A percentile compares a stretch with the other conserved stretches of the same genome.
These are phyloP conservation scores for Istiophorus platypterus DNA, from an alignment of 2,113 vertebrate species.

Conservation along the genomic window DNA sequence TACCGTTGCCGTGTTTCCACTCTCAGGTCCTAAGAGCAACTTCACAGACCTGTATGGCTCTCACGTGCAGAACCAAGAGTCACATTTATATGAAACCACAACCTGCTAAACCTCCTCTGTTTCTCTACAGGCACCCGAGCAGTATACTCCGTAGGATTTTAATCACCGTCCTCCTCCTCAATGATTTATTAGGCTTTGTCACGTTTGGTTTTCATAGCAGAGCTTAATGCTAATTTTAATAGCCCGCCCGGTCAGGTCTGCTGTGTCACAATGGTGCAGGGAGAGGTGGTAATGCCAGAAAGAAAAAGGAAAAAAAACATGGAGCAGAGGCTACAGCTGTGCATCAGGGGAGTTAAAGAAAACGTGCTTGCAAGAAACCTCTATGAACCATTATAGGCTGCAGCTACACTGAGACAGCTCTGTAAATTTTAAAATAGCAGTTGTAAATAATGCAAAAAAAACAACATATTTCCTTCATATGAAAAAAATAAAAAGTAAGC, in stretches of 20 bases:
- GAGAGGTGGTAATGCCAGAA: slow-evolving; percentile 7
- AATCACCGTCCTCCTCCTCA: slow-evolving; percentile 55
- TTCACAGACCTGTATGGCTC: not conserved
- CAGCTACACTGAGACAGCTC: slow-evolving; percentile 1
- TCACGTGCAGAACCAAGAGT: slow-evolving; percentile 33
- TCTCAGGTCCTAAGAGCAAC: slow-evolving; percentile 24
- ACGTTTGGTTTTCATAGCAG: slow-evolving; percentile 40
- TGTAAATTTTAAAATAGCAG: slow-evolving; percentile 5
- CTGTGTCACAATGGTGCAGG: slow-evolving; percentile 36
- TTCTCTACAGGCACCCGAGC: slow-evolving; percentile 13
- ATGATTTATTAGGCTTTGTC: slow-evolving; percentile 61
- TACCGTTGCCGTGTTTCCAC: slow-evolving; percentile 15
- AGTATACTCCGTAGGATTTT: slow-evolving; percentile 39
- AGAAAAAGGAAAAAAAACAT: not conserved
- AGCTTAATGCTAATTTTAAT: slow-evolving; percentile 46
- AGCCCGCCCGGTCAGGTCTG: slow-evolving; percentile 31
- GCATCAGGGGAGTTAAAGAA: slow-evolving; percentile 6
- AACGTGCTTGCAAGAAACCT: slow-evolving; percentile 14
- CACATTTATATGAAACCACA: slow-evolving; percentile 2
- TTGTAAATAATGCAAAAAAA: slow-evolving; percentile 5
- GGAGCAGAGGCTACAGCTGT: slow-evolving; percentile 31
- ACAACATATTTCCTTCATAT: not conserved
- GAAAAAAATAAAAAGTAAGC: not conserved
- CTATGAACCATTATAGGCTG: not conserved
- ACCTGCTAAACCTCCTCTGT: slow-evolving; percentile 8